Conservation (phyloP, 2,113 vertebrate species). For the Mustela nigripes region DNA sequence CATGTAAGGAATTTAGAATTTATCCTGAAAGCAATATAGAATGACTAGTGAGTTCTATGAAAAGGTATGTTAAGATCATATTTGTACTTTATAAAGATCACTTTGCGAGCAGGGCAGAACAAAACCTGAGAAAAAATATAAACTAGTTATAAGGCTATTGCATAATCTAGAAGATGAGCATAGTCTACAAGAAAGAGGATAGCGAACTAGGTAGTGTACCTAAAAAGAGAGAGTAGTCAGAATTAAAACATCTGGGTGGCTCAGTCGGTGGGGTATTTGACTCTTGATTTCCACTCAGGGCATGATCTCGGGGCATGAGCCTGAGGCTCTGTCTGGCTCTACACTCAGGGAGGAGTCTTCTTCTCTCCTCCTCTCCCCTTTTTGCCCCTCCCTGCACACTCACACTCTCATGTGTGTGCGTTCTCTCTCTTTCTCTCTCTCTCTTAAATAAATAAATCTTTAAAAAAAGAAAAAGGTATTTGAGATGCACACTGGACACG, state of each 20-base stretch:
- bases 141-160: not conserved
- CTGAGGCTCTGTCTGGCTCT: not conserved
- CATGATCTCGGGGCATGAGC: not conserved
- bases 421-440: not conserved
- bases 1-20: not conserved
- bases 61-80: not conserved
- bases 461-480: not conserved
- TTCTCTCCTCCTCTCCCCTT: not conserved
- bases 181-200: slow-evolving; percentile 17
- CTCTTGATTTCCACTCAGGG: not conserved
- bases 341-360: not conserved
- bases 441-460: not conserved
- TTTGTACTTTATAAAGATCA: not conserved
- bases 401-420: not conserved
- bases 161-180: slow-evolving; percentile 4
- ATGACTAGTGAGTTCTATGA: not conserved
- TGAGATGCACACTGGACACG: not conserved
- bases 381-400: not conserved
- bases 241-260: not conserved
- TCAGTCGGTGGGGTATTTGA: not conserved
- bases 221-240: not conserved
- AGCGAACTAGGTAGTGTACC: not conserved
- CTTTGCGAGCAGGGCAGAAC: not conserved
- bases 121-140: slow-evolving; percentile 51
- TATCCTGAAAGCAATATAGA: slow-evolving; percentile 38